Base-by-base conservation (phyloP, 2,888 invertebrate species). In the Gymnocheta viridis region DNA sequence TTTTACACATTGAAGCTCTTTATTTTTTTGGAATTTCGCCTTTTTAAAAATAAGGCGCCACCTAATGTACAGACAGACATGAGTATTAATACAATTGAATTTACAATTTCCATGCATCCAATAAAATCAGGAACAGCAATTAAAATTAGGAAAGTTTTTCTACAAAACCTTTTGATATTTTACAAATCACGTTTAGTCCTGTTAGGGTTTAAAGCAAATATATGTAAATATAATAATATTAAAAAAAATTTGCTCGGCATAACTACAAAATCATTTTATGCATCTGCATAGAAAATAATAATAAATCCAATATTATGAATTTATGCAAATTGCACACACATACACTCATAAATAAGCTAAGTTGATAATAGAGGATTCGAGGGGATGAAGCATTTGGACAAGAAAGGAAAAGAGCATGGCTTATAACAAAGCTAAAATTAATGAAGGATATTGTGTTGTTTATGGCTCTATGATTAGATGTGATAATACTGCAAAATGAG, bases 361-460 rank as follows among this genome's bases (percentile, higher is more conserved):
- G 2, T 44, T 66, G n/a, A 29, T 19, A 27, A 38, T 19, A 64
- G 9, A 49, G 67, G 19, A 29, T 38, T 38, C 12, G 6, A 60
- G 2, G 19, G 19, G 14, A 12, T 17, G 4, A 1, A 41, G 19
- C 14, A 17, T 19, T 49, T 14, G 54, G 19, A 6, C 6, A 10
- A n/a, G 29, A 54, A 7, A 29, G 56, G 5, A 7, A 22, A 44
- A 14, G 24, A 9, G 10, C 2, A 49, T 67, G 27, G 2, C 10
- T 58, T 35, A 58, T 47, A 74, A 62, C 51, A 74, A 74, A 74
- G 54, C 56, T 72, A 51, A 72, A 82, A 79, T 79, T 70, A 83
- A 80, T 83, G 82, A 83, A 70, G 81, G 84, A 78, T 81, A 84
- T 84, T 84, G 81, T 84, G n/a, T 84, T 84, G 77, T 81, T 84